phyloP scores from a whole-genome alignment of 2,888 invertebrate species.

The Erpobdella octoculata region DNA sequence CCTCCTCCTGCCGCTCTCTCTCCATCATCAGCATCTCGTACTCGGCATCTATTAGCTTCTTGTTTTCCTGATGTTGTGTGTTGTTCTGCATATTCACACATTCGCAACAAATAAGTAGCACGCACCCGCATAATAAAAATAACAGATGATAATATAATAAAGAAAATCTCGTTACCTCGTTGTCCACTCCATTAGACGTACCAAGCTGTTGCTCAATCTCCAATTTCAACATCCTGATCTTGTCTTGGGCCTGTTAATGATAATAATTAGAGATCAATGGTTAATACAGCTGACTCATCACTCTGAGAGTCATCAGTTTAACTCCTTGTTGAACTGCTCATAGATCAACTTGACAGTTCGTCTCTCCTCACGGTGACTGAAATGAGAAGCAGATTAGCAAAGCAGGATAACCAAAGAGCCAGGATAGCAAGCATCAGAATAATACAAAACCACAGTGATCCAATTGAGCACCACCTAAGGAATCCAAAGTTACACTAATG shows the following conservation, averaged over 20 bases:
- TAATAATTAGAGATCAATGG: background rate
- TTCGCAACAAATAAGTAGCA: background rate
- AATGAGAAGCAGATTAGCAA: no score
- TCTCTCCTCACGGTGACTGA: no score
- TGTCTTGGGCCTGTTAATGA: conserved; percentile 32
- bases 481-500: no score
- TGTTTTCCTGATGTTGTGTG: background rate
- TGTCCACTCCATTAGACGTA: background rate
- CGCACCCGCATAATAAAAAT: background rate
- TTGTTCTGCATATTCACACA: background rate
- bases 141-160: background rate
- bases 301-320: no score
- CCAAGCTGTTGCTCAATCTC: conserved; percentile 26
- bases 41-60: background rate
- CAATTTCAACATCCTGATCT: conserved; percentile 32
- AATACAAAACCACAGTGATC: no score
- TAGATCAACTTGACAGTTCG: no score
- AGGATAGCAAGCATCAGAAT: no score
- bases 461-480: no score
- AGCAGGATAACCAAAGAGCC: no score
- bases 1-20: conserved; percentile 40
- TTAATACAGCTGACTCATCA: no score
- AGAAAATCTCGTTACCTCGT: background rate
- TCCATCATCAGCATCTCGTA: conserved; percentile 25
- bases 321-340: no score